Percentiles rank a stretch among this genome's conserved stretches.
Evolutionary conservation across 2,113 vertebrate genomes (phyloP).

Genomic region (Poicephalus gulielmi): DNA sequence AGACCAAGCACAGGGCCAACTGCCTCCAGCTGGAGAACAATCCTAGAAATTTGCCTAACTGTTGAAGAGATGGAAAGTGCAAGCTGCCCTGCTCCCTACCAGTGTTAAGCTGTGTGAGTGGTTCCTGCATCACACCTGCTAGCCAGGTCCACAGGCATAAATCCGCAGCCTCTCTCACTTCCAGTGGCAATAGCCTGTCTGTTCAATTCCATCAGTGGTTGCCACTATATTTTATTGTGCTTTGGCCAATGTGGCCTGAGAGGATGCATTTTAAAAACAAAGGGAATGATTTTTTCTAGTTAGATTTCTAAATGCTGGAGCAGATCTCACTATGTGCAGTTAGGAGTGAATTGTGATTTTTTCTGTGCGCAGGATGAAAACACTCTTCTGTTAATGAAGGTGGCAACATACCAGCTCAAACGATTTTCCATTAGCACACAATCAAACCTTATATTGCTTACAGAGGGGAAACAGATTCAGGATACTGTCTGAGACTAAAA

Average conservation of each 20-base stretch:
- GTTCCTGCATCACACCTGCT: neutral
- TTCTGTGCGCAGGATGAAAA: neutral
- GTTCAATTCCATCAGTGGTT: neutral
- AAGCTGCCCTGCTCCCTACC: fast-evolving
- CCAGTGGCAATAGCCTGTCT: neutral
- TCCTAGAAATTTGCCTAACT: neutral
- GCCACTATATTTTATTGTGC: neutral
- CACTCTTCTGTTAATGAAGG: neutral
- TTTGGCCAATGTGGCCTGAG: neutral
- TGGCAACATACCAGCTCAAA: conserved; percentile 24
- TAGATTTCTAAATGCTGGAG: neutral
- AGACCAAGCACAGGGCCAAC: neutral
- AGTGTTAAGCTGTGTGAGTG: neutral
- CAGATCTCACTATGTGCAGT: neutral
- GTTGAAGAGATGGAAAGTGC: neutral
- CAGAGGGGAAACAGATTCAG: conserved; percentile 4
- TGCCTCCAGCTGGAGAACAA: neutral
- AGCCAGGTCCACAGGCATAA: neutral
- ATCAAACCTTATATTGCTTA: conserved; percentile 16
- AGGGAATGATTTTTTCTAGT: neutral
- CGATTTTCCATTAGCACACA: conserved; percentile 49
- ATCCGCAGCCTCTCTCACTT: neutral
- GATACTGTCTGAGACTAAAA: neutral
- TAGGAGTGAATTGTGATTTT: neutral
- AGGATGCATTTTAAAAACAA: neutral